These are phyloP conservation scores for Synanthedon andrenaeformis DNA, from an alignment of 2,888 invertebrate species.

Conservation along the genomic window DNA sequence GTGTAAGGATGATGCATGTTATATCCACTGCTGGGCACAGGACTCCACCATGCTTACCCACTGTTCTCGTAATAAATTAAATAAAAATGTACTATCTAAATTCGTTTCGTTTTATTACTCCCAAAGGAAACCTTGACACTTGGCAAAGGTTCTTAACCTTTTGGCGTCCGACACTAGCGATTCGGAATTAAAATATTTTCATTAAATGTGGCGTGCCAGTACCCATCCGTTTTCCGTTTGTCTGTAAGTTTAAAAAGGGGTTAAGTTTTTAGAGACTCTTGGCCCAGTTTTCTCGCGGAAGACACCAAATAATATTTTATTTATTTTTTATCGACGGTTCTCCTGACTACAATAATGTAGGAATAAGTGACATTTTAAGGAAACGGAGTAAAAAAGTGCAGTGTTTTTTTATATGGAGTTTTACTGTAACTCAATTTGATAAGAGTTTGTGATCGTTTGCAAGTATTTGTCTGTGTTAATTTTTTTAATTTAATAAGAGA, in stretches of 20 bases:
- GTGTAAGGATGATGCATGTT: no score
- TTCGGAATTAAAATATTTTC: background rate
- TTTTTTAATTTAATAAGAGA: slow-evolving; percentile 46
- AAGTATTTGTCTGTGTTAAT: background rate
- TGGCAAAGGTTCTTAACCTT: background rate
- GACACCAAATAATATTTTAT: background rate
- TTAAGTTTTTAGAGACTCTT: background rate
- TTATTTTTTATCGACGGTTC: background rate
- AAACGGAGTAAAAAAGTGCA: no score
- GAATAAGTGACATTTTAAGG: no score
- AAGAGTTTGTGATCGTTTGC: no score
- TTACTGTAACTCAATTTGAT: no score
- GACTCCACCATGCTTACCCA: no score
- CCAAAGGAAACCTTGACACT: background rate
- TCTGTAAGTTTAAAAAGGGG: no score
- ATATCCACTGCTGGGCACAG: no score
- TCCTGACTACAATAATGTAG: background rate
- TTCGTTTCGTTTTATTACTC: background rate
- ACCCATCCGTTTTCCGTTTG: background rate
- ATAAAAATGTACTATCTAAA: no score
- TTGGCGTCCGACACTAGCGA: background rate
- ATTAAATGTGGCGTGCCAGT: background rate
- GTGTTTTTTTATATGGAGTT: no score
- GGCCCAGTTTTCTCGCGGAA: background rate
- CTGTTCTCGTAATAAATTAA: no score